Evolutionary conservation across 2,113 vertebrate genomes (phyloP).

Genomic region (Ivindomyrus marchei): DNA sequence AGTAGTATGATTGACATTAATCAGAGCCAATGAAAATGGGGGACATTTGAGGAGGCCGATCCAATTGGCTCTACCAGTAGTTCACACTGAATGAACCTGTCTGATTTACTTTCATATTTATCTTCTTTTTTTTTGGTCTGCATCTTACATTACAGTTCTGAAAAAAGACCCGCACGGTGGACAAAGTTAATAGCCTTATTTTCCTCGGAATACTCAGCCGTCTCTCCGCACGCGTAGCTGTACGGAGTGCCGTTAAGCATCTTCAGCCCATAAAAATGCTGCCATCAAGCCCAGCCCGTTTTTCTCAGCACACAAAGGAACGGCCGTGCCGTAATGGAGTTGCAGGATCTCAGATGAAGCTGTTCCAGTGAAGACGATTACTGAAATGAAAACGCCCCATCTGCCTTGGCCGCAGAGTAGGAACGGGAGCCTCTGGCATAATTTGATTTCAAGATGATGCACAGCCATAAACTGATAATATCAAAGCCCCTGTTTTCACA

Average conservation of each 20-base stretch:
- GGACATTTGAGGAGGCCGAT: neutral
- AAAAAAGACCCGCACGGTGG: neutral
- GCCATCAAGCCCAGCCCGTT: neutral
- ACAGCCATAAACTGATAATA: conserved; percentile 29
- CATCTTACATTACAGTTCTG: neutral
- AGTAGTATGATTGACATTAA: neutral
- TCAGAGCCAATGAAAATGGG: neutral
- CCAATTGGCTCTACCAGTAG: neutral
- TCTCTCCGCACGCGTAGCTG: neutral
- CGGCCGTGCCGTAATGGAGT: conserved; percentile 8
- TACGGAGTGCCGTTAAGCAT: neutral
- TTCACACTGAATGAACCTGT: conserved; percentile 2
- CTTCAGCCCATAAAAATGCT: neutral
- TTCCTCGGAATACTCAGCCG: neutral
- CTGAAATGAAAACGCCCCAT: conserved; percentile 21
- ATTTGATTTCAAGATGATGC: conserved; percentile 30
- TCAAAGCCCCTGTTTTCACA: conserved; percentile 26
- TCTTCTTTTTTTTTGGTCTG: neutral
- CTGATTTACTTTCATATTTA: neutral
- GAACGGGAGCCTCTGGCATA: conserved; percentile 15
- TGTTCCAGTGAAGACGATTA: conserved; percentile 25
- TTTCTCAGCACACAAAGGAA: neutral
- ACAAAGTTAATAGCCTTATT: neutral
- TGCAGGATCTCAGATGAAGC: conserved; percentile 25
- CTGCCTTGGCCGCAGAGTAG: conserved; percentile 14